Percentiles rank a stretch among this genome's conserved stretches.
phyloP scores from a whole-genome alignment of 1,140 invertebrate species.

The Drosophila auraria region DNA sequence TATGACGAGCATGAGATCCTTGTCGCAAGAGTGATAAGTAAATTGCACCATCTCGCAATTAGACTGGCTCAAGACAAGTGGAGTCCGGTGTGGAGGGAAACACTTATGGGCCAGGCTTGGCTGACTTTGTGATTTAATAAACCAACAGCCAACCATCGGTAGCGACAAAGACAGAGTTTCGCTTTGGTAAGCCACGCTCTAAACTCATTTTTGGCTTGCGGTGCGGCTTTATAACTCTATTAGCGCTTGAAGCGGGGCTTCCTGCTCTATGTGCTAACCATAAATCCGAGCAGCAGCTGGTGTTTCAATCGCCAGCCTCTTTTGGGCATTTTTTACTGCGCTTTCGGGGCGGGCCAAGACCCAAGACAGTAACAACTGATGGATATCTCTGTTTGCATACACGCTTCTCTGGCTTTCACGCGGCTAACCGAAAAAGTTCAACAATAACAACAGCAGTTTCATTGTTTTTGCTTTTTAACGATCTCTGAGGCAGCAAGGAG shows the following conservation, averaged over 20 bases:
- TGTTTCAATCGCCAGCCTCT: conserved; percentile 34
- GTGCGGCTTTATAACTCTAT: conserved; percentile 41
- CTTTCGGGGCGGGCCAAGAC: conserved; percentile 28
- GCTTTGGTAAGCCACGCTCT: conserved; percentile 39
- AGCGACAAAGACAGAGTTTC: conserved; percentile 28
- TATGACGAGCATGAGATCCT: conserved; percentile 16
- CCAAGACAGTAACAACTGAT: conserved; percentile 24
- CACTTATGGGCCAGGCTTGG: conserved; percentile 21
- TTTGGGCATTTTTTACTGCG: conserved; percentile 23
- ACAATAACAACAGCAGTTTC: conserved; percentile 11
- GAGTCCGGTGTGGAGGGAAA: neutral
- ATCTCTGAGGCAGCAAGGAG: conserved; percentile 12
- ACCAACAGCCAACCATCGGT: neutral
- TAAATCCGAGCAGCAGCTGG: conserved; percentile 10
- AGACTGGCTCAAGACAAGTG: neutral
- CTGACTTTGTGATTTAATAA: conserved; percentile 42
- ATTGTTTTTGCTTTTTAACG: conserved; percentile 18
- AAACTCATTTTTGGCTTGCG: conserved; percentile 16
- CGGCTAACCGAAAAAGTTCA: conserved; percentile 13
- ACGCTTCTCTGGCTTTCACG: conserved; percentile 55
- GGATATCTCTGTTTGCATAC: conserved; percentile 31
- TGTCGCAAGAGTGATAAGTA: conserved; percentile 20
- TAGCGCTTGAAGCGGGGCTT: conserved; percentile 34
- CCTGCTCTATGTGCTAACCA: conserved; percentile 39
- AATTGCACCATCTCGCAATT: conserved; percentile 31